Base-by-base conservation (phyloP, 2,888 invertebrate species). In the Mechanitis mazaeus region DNA sequence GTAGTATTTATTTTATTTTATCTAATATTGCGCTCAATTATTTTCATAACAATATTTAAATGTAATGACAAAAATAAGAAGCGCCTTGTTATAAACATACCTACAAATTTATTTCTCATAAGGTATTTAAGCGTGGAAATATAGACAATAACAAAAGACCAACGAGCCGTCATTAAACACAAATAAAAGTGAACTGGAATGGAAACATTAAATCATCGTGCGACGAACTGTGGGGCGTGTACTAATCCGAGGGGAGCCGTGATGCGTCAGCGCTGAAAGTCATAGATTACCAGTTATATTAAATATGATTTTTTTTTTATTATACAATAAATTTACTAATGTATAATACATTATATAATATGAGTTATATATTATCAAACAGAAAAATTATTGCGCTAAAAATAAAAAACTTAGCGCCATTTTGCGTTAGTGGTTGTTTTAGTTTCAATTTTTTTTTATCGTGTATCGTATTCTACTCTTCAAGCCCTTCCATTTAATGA, bases 141-240 rank as follows among this genome's bases (percentile, higher is more conserved):
- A 50, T 31, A 50, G 50, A 50, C 45, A 33, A 54, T 38, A 54
- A 54, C 33, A 50, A 50, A 50, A 50, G 54, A 46, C 38, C 60
- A 62, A 56, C 47, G 59, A 64, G 67, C 60, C 60, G 65, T 66
- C 66, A 73, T 77, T 72, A 75, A 74, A 75, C 67, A 63, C 64
- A 73, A 76, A 76, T 76, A 72, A 72, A 71, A 71, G 68, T 73
- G 72, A 75, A 72, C 68, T 74, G 69, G 61, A 65, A 69, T 68
- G 79, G 76, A 76, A 76, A 77, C 69, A 76, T 78, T 78, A 78
- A 78, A 79, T 80, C 79, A 74, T 77, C 77, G 77, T 79, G 79
- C 71, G 80, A 79, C 76, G 61, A 58, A 35, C 61, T 58, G 58
- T 59, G 64, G 64, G 56, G 55, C 60, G 45, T 50, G 61, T 55